A percentile compares a stretch with the other conserved stretches of the same genome.
Evolutionary conservation across 35 echinoderm and acorn worm genomes (phyloP).

Genomic region (Stichopus chloronotus): DNA sequence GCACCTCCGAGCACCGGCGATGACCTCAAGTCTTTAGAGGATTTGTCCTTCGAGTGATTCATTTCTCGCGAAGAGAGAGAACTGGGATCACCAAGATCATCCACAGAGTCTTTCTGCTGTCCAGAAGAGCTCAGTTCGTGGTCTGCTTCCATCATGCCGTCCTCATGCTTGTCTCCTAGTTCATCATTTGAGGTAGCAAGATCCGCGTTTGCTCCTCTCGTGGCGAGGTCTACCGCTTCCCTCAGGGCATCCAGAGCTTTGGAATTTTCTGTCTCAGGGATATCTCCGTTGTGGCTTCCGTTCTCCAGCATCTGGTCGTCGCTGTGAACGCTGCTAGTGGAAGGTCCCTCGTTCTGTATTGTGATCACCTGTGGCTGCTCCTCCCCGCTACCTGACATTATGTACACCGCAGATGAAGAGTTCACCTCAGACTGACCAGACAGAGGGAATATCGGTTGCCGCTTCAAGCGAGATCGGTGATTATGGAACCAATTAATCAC

Average conservation of each 20-base stretch:
- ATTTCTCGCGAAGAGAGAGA: slow-evolving; percentile 13
- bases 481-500: slow-evolving; percentile 99
- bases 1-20: slow-evolving; percentile 24
- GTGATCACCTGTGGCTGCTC: slow-evolving; percentile 62
- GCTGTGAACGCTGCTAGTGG: neutral
- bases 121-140: neutral
- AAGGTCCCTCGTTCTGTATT: slow-evolving; percentile 28
- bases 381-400: slow-evolving; percentile 35
- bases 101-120: neutral
- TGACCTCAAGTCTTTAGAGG: neutral
- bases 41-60: neutral
- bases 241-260: slow-evolving; percentile 60
- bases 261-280: slow-evolving; percentile 43
- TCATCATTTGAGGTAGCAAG: slow-evolving; percentile 40
- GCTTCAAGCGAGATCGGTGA: slow-evolving; percentile 88
- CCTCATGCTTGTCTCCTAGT: neutral
- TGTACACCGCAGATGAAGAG: slow-evolving; percentile 29
- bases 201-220: slow-evolving; percentile 26
- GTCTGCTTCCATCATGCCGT: neutral
- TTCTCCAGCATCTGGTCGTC: slow-evolving; percentile 45
- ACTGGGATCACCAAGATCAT: slow-evolving; percentile 9
- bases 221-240: slow-evolving; percentile 49
- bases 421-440: slow-evolving; percentile 51
- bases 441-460: slow-evolving; percentile 34
- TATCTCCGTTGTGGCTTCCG: slow-evolving; percentile 52